phyloP scores from a whole-genome alignment of 2,113 vertebrate species.

The Irena cyanogastra region DNA sequence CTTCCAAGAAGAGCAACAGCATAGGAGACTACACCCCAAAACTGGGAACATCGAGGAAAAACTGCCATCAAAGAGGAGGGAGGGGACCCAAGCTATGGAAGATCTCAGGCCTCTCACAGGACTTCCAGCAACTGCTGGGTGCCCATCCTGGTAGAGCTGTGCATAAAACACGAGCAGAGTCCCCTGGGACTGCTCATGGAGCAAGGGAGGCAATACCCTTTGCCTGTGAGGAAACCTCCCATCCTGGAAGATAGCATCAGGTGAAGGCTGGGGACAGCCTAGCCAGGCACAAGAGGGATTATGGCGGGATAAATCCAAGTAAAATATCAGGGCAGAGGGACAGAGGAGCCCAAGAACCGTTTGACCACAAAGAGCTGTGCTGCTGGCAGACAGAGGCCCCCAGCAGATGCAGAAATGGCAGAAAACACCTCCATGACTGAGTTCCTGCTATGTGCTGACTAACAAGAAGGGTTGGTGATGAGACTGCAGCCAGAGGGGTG shows the following conservation, averaged over 20 bases:
- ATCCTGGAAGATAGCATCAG: neutral
- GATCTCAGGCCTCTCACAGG: neutral
- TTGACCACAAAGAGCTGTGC: neutral
- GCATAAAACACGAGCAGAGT: fast-evolving
- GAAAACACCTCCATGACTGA: neutral
- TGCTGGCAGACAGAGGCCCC: neutral
- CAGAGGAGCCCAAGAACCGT: neutral
- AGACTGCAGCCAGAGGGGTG: neutral
- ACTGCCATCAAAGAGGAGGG: neutral
- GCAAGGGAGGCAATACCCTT: neutral
- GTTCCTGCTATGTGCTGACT: neutral
- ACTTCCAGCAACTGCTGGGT: fast-evolving
- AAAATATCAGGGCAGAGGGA: neutral
- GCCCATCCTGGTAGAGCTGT: neutral
- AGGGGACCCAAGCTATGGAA: neutral
- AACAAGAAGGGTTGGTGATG: fast-evolving
- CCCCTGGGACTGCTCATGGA: neutral
- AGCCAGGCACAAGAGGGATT: neutral
- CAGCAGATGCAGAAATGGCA: neutral
- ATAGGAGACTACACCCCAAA: neutral
- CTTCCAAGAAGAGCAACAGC: neutral
- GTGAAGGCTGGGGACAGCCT: neutral
- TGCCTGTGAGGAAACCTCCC: neutral
- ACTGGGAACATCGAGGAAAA: neutral
- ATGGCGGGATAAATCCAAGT: neutral